A percentile compares a stretch with the other conserved stretches of the same genome.
Evolutionary conservation across 2,797 vertebrate species (phyloP).

Genomic region (Trematomus bernacchii): DNA sequence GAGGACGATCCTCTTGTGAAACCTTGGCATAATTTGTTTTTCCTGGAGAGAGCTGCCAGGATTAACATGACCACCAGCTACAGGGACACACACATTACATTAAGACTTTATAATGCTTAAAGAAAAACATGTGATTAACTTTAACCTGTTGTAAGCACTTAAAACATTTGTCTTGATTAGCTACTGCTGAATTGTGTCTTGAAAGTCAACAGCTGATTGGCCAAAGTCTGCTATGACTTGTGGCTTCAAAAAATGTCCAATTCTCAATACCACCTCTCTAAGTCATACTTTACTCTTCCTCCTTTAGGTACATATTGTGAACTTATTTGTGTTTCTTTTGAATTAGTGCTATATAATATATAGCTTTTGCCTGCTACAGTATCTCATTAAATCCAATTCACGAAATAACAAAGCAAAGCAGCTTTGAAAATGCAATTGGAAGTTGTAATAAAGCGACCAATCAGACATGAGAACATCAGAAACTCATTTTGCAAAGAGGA

Average conservation of each 20-base stretch:
- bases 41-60: constrained; percentile 86
- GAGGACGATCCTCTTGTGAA: constrained; percentile 83
- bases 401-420: constrained; percentile 19
- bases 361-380: background rate
- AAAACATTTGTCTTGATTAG: background rate
- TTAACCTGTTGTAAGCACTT: background rate
- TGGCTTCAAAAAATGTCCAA: background rate
- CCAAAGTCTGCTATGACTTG: background rate
- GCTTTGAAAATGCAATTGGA: background rate
- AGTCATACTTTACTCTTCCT: background rate
- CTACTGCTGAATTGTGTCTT: background rate
- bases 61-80: constrained; percentile 86
- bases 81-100: constrained; percentile 20
- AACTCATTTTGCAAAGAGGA: constrained; percentile 10
- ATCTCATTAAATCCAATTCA: constrained; percentile 6
- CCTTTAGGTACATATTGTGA: background rate
- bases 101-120: background rate
- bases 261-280: no score
- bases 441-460: background rate
- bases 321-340: background rate
- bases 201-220: background rate
- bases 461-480: background rate
- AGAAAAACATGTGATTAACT: background rate
- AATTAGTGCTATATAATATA: background rate
- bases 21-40: constrained; percentile 77